Percentiles rank a stretch among this genome's conserved stretches.
Evolutionary conservation across 2,888 invertebrate species (phyloP).

Genomic region (Criorhina ranunculi): DNA sequence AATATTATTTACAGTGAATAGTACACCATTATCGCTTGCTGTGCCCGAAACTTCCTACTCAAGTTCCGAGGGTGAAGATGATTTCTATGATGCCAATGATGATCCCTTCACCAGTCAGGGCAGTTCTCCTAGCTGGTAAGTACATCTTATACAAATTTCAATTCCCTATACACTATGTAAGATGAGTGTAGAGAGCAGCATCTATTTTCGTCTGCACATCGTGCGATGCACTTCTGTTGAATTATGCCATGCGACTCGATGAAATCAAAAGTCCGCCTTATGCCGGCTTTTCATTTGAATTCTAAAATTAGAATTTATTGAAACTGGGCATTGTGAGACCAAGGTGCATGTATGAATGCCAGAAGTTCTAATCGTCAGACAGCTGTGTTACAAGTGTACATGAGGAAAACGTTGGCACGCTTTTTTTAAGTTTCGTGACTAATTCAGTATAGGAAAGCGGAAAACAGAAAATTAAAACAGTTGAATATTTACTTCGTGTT

Average conservation of each 20-base stretch:
- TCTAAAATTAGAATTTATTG: constrained; percentile 65
- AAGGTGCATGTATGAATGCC: constrained; percentile 22
- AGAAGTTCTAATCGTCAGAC: constrained; percentile 25
- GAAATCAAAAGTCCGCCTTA: constrained; percentile 36
- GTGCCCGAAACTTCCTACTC: constrained; percentile 98
- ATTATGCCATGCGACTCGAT: constrained; percentile 32
- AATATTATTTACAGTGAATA: constrained; percentile 79
- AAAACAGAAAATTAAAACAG: background rate
- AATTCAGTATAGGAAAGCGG: constrained; percentile 12
- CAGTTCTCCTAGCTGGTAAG: constrained; percentile 84
- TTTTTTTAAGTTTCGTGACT: constrained; percentile 2
- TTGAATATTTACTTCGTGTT: constrained; percentile 3
- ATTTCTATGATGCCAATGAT: constrained; percentile 96
- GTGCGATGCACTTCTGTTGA: constrained; percentile 53
- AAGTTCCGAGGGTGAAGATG: constrained; percentile 98
- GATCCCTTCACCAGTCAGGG: constrained; percentile 86
- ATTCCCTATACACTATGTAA: constrained; percentile 18
- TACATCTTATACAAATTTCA: constrained; percentile 59
- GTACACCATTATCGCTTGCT: constrained; percentile 83
- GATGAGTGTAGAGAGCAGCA: constrained; percentile 5
- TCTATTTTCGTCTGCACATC: constrained; percentile 49
- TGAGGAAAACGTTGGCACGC: background rate
- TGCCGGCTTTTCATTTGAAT: constrained; percentile 33
- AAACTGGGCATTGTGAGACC: constrained; percentile 26
- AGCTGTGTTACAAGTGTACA: constrained; percentile 49